These are phyloP conservation scores for Calephelis nemesis DNA, from an alignment of 1,140 invertebrate species.

Conservation along the genomic window DNA sequence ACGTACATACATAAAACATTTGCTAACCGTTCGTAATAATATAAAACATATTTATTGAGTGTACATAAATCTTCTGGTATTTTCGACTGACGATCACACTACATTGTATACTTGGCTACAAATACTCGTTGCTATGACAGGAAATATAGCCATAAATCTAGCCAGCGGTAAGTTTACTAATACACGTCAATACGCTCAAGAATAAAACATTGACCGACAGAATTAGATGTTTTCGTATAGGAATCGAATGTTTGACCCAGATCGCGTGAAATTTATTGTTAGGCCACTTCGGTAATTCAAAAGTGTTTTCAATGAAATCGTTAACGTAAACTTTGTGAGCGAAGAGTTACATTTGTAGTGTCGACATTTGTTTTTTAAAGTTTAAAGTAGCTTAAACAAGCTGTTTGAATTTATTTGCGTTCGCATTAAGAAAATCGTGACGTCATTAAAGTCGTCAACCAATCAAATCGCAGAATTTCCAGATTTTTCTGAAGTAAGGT, in stretches of 20 bases:
- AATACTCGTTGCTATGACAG: conserved; percentile 53
- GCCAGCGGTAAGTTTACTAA: conserved; percentile 37
- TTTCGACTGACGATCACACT: conserved; percentile 1
- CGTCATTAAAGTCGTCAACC: too few species aligned
- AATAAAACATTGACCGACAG: conserved; percentile 50
- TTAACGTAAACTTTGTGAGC: neutral
- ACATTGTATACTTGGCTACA: conserved; percentile 9
- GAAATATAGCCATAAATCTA: conserved; percentile 43
- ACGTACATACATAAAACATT: too few species aligned
- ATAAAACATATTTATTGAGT: neutral
- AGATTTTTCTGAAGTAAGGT: too few species aligned
- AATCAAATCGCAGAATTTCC: too few species aligned
- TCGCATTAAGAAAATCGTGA: too few species aligned
- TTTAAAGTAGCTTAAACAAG: too few species aligned
- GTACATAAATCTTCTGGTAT: neutral
- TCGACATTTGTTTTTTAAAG: too few species aligned
- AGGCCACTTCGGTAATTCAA: conserved; percentile 35
- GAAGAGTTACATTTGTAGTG: neutral
- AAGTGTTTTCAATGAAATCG: conserved; percentile 15
- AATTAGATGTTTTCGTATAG: conserved; percentile 60
- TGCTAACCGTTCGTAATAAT: neutral
- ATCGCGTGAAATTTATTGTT: conserved; percentile 44
- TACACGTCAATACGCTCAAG: conserved; percentile 37
- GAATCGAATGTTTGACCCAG: conserved; percentile 42
- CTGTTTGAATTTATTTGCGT: too few species aligned